phyloP scores from a whole-genome alignment of 92 coral and sea anemone genomes.

The Blastomussa wellsi region DNA sequence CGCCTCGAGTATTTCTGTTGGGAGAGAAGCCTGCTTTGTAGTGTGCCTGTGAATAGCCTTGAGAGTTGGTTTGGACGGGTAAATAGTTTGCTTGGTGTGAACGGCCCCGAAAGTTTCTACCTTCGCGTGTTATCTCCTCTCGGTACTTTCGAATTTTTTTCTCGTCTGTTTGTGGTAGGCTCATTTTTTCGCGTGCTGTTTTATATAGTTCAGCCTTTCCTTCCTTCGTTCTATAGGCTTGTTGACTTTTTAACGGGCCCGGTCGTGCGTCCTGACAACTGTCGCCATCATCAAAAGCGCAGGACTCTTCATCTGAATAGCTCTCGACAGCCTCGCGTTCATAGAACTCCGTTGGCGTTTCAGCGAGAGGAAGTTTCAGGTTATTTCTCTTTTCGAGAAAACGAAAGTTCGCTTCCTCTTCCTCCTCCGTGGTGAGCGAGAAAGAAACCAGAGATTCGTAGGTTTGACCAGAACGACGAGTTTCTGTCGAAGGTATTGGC shows the following conservation, averaged over 20 bases:
- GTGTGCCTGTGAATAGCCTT: neutral
- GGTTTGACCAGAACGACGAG: neutral
- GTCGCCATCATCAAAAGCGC: neutral
- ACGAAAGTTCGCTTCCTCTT: neutral
- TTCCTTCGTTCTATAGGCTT: neutral
- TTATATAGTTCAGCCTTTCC: neutral
- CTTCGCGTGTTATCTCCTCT: neutral
- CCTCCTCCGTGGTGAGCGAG: neutral
- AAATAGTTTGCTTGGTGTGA: neutral
- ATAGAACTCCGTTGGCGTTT: neutral
- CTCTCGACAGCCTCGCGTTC: neutral
- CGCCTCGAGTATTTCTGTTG: neutral
- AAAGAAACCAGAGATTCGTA: neutral
- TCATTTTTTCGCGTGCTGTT: neutral
- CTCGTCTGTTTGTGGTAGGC: neutral
- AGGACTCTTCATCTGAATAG: neutral
- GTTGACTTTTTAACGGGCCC: neutral
- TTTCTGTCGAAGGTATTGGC: neutral
- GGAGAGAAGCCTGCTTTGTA: neutral
- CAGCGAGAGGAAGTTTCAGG: neutral
- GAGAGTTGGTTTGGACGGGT: neutral
- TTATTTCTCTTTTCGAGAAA: neutral
- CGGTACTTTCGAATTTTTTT: neutral
- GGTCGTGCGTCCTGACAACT: too few relatives aligned
- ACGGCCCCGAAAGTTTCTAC: neutral